Evolutionary conservation across 2,113 vertebrate species (phyloP).

Genomic region (Hippopotamus amphibius): DNA sequence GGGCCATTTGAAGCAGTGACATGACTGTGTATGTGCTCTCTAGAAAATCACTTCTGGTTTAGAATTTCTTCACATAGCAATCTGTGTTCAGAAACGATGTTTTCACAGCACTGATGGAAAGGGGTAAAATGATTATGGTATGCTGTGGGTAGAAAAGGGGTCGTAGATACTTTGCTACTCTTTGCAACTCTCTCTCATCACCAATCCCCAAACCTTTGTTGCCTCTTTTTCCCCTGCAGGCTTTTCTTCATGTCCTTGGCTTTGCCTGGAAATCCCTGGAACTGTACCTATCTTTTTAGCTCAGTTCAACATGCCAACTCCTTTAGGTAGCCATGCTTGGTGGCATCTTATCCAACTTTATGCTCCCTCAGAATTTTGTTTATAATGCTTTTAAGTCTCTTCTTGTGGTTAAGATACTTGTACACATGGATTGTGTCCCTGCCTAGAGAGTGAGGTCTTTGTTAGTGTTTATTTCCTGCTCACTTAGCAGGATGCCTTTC

Average conservation of each 20-base stretch:
- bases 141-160: background rate
- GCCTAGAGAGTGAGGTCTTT: background rate
- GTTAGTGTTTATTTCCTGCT: background rate
- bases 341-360: background rate
- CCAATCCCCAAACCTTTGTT: background rate
- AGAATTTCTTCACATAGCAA: constrained; percentile 22
- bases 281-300: background rate
- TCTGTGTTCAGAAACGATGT: background rate
- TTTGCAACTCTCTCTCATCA: background rate
- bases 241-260: background rate
- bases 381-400: background rate
- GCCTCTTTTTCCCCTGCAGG: background rate
- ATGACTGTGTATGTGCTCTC: background rate
- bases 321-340: background rate
- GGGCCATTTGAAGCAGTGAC: background rate
- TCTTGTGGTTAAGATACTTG: background rate
- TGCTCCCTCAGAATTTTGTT: background rate
- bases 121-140: background rate
- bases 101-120: background rate
- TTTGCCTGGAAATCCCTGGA: constrained; percentile 17
- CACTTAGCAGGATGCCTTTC: background rate
- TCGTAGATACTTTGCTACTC: background rate
- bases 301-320: background rate
- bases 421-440: background rate
- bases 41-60: constrained; percentile 22